These are phyloP conservation scores for Stictonetta naevosa DNA, from an alignment of 2,113 vertebrate species.

Conservation along the genomic window DNA sequence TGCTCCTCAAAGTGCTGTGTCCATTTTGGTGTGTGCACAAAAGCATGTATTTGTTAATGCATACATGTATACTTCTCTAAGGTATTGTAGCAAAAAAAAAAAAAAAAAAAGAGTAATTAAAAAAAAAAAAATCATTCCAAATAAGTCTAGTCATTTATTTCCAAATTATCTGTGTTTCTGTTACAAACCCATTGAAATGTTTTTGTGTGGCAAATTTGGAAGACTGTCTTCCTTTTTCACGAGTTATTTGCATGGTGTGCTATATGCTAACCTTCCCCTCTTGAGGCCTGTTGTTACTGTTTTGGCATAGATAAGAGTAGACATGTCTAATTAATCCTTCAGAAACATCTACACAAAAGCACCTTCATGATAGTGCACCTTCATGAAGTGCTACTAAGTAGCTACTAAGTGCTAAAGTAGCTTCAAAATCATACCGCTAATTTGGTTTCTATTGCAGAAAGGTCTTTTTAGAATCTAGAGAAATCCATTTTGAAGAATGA, in stretches of 20 bases:
- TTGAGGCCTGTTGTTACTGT: background rate
- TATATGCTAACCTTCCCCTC: background rate
- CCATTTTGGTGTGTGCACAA: background rate
- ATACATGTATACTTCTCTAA: background rate
- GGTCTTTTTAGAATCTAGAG: background rate
- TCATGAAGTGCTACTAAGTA: background rate
- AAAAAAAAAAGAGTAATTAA: rapidly evolving
- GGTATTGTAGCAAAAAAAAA: background rate
- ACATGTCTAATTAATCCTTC: rapidly evolving
- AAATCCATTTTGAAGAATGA: background rate
- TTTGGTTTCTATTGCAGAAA: background rate
- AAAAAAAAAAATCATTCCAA: background rate
- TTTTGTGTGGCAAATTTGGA: background rate
- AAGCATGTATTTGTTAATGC: background rate
- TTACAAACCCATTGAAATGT: background rate
- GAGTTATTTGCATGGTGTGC: background rate
- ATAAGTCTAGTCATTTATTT: background rate
- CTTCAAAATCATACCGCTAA: background rate
- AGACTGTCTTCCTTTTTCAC: background rate
- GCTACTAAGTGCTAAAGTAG: no score
- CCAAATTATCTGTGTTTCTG: background rate
- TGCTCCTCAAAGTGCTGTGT: background rate
- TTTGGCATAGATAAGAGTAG: background rate
- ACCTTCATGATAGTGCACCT: background rate
- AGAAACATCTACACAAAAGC: background rate